Conservation (phyloP, 2,888 invertebrate species). For the Lasioglossum figueresi region DNA sequence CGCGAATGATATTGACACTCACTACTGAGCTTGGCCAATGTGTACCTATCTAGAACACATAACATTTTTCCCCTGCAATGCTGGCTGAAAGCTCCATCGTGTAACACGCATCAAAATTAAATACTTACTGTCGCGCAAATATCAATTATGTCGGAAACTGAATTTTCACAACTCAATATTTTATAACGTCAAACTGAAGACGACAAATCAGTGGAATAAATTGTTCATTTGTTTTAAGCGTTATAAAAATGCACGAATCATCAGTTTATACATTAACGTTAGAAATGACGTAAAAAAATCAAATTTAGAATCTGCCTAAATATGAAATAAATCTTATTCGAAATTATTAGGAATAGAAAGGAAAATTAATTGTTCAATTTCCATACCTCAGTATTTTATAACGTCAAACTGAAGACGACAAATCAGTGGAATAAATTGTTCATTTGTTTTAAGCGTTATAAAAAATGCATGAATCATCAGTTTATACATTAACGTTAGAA, state of each 20-base stretch:
- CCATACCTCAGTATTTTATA: not conserved
- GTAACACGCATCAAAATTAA: not conserved
- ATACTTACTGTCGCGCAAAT: not conserved
- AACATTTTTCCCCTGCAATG: not conserved
- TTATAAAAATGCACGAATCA: not conserved
- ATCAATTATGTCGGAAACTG: not conserved
- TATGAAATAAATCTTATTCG: not conserved
- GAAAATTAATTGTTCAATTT: not conserved
- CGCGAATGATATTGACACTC: conserved; percentile 47
- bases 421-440: not conserved
- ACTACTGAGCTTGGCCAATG: conserved; percentile 23
- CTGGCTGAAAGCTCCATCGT: not conserved
- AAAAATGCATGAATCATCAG: not conserved
- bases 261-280: too few species aligned
- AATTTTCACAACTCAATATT: not conserved
- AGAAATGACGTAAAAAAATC: not conserved
- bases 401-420: not conserved
- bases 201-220: not conserved
- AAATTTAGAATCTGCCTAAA: not conserved
- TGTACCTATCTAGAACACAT: not conserved
- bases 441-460: not conserved
- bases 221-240: not conserved
- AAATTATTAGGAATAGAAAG: not conserved
- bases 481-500: too few species aligned
- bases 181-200: not conserved